Base-by-base conservation (phyloP, 1,140 invertebrate genomes). In the Forficula auricularia region DNA sequence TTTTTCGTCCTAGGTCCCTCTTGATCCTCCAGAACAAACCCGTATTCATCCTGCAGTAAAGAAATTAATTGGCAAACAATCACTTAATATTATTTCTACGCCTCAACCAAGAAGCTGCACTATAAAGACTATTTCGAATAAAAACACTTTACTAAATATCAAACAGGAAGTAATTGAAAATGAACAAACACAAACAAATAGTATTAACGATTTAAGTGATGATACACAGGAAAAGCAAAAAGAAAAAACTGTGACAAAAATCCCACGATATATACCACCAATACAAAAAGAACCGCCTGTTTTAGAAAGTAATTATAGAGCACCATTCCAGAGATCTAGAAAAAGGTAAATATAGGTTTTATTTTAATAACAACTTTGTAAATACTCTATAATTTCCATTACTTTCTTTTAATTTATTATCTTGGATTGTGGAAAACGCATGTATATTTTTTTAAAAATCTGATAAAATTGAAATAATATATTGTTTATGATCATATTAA, bases 41-140 rank as follows among this genome's bases (percentile, higher is more conserved):
- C 61, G 71, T n/a, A 66, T 80, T 22, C 81, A 83, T 62, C 78
- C 78, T 1, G 77, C 80, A 0, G 58, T 83, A 1, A 74, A 76
- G 40, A 73, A 75, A 47, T 58, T 79, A 1, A 59, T 80, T 2
- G 75, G 75, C 20, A 64, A 75, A 57, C 62, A 62, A 43, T 53
- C 68, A 38, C 7, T 27, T 19, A 45, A 43, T 31, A 36, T 46
- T 12, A 49, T 45, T 38, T 38, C 39, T 32, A 4, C 49, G 50
- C 19, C 44, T 49, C 6, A 33, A 52, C 34, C 34, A 12, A 15
- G 40, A 47, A 10, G 40, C 47, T 3, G 40, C 51, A 2, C 52
- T 49, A 2, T 51, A 39, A 27, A 7, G 50, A 49, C 3, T 51
- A 44, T n/a, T 40, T 54, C 40, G 30, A 36, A 0, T 34, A 9